Evolutionary conservation across 2,888 invertebrate species (phyloP), one percentile per base, ranked within the genome.

Genomic region (Pardosa pseudoannulata): DNA sequence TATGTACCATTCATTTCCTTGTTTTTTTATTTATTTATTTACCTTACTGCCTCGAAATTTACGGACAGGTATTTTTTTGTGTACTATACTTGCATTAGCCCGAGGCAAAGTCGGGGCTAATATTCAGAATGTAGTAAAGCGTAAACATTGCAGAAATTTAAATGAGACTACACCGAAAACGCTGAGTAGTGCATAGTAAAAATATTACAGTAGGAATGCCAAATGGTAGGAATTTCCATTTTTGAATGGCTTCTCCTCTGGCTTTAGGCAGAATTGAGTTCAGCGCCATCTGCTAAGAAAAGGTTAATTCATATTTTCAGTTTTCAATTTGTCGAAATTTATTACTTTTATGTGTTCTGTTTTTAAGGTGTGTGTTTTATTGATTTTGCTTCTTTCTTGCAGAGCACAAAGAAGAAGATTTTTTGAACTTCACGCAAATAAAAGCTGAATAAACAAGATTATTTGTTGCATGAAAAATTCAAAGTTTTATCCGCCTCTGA

Each of bases 41-140:
- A 6, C 23, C 5, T 56, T 56, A 23, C 56, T 56, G 19, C 23
- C 11, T 23, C 23, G 1, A 56, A 56, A 56, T 56, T 56, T 23
- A 5, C 23, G 23, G 56, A 23, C 56, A 56, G 56, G 56, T 56
- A 56, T 23, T 56, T 56, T n/a, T 56, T 56, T 56, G 56, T 56
- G 23, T 56, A 6, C 56, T 23, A 16, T 56, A 23, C 23, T 23
- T 23, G 23, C 56, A 56, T 56, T 56, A 56, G 56, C 65, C 6
- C 6, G 7, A 7, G 65, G 65, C 13, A 6, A 65, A 31, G 16
- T 16, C 6, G 65, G 7, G 31, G n/a, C 65, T 65, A 65, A 65
- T 65, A 65, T 65, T 29, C 29, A 29, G n/a, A 65, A 65, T 29
- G 56, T 56, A 56, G 56, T 56, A 56, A 56, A 56, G 56, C 56